These are phyloP conservation scores for Incurvaria masculella DNA, from an alignment of 2,888 invertebrate genomes.

Conservation along the genomic window DNA sequence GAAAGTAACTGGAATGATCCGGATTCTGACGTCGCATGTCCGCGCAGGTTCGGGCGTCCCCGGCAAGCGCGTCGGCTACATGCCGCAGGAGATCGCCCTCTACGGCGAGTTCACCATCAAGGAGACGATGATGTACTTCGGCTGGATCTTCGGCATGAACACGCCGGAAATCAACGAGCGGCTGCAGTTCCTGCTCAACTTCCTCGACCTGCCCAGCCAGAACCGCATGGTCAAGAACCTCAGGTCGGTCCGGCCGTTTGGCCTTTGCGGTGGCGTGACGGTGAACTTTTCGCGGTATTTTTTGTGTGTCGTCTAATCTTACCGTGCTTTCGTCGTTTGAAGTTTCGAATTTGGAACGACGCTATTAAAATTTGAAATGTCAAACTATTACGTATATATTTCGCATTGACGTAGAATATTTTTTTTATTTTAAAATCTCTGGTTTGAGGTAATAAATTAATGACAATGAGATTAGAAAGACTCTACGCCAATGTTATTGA, in stretches of 20 bases:
- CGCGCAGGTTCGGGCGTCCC: conserved; percentile 83
- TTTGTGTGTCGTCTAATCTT: neutral
- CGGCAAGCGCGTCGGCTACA: conserved; percentile 93
- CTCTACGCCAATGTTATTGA: no score
- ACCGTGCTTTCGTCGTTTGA: neutral
- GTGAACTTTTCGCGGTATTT: neutral
- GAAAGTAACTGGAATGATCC: no score
- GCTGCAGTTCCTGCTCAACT: conserved; percentile 82
- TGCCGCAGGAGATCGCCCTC: conserved; percentile 92
- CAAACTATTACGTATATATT: no score
- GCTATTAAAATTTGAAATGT: no score
- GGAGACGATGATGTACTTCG: conserved; percentile 96
- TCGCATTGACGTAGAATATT: no score
- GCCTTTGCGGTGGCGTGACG: conserved; percentile 1
- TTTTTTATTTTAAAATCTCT: no score
- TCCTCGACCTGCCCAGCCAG: conserved; percentile 86
- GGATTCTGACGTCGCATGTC: no score
- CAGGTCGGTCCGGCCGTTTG: conserved; percentile 30
- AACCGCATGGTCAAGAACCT: conserved; percentile 63
- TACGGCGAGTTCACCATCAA: conserved; percentile 91
- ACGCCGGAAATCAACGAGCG: conserved; percentile 76
- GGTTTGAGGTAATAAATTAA: no score
- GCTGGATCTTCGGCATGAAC: conserved; percentile 93
- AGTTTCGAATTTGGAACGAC: no score
- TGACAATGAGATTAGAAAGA: no score